Base-by-base conservation (phyloP, 2,797 vertebrate genomes). In the Danionella dracula region DNA sequence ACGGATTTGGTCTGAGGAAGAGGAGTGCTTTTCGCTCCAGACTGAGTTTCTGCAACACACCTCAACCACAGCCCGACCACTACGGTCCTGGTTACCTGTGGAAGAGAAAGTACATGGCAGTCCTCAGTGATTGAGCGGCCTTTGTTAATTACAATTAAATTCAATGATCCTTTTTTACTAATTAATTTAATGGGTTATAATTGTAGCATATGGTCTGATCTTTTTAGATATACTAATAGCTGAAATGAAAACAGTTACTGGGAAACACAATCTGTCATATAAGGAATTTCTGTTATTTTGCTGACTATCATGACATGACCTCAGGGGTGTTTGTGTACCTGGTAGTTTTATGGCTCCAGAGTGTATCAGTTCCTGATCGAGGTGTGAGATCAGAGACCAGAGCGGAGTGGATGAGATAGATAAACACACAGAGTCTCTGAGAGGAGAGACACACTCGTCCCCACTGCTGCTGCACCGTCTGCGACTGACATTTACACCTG, bases 71-170 rank as follows among this genome's bases (percentile, higher is more conserved):
- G 85, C 75, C 68, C 88, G 85, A 57, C 91, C 91, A 67, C 81
- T 66, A 42, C 89, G 89, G 77, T 94, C 92, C 75, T 86, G 50
- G 78, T 83, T 92, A 79, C 92, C 92, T 94, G 84, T 1, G 2
- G 23, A 3, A 27, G 23, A 27, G 23, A 6, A 6, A 27, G n/a
- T n/a, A n/a, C n/a, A n/a, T n/a, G n/a, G n/a, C n/a, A n/a, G n/a
- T n/a, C n/a, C n/a, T n/a, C n/a, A n/a, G n/a, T n/a, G n/a, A n/a
- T n/a, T n/a, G n/a, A n/a, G n/a, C n/a, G n/a, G n/a, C n/a, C n/a
- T n/a, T n/a, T n/a, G n/a, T n/a, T n/a, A n/a, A n/a, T n/a, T n/a
- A n/a, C n/a, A n/a, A n/a, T n/a, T n/a, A n/a, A n/a, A n/a, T n/a
- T n/a, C n/a, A n/a, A n/a, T n/a, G n/a, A n/a, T n/a, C n/a, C n/a